phyloP scores from a whole-genome alignment of 1,140 invertebrate genomes.

The Pseudomyrmex flavicornis region DNA sequence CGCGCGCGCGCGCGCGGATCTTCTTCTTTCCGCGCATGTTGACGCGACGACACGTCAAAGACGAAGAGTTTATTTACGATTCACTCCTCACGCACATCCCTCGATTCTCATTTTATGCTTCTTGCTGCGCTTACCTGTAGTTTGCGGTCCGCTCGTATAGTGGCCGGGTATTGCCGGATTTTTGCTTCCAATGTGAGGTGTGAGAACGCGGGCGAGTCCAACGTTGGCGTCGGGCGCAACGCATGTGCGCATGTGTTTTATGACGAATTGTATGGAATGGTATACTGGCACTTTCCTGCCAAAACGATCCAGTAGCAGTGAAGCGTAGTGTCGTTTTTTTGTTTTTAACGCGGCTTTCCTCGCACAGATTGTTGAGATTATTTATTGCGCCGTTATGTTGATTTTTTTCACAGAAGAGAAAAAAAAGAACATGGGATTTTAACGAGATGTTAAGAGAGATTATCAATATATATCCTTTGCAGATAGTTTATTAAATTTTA shows the following conservation, averaged over 20 bases:
- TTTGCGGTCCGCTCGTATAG: conserved; percentile 76
- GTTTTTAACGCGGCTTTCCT: conserved; percentile 7
- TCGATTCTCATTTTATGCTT: conserved; percentile 78
- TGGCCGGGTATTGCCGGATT: conserved; percentile 64
- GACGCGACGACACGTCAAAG: conserved; percentile 64
- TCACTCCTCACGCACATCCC: conserved; percentile 71
- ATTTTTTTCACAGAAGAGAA: not conserved
- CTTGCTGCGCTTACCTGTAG: conserved; percentile 79
- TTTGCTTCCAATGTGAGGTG: conserved; percentile 52
- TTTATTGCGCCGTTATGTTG: not conserved
- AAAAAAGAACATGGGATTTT: not conserved
- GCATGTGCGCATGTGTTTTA: not conserved
- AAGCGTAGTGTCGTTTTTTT: not conserved
- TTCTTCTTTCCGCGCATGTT: conserved; percentile 2
- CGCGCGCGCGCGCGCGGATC: conserved; percentile 30
- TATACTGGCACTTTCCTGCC: not conserved
- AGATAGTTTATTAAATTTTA: conserved; percentile 29
- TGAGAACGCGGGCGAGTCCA: conserved; percentile 37
- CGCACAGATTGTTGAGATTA: not conserved
- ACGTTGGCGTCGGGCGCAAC: not conserved
- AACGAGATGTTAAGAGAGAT: not conserved
- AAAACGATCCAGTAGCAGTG: conserved; percentile 17
- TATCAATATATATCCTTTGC: conserved; percentile 4
- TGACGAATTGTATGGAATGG: not conserved
- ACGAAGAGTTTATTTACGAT: conserved; percentile 77